Base-by-base conservation (phyloP, 1,140 invertebrate species). In the Acromyrmex heyeri region DNA sequence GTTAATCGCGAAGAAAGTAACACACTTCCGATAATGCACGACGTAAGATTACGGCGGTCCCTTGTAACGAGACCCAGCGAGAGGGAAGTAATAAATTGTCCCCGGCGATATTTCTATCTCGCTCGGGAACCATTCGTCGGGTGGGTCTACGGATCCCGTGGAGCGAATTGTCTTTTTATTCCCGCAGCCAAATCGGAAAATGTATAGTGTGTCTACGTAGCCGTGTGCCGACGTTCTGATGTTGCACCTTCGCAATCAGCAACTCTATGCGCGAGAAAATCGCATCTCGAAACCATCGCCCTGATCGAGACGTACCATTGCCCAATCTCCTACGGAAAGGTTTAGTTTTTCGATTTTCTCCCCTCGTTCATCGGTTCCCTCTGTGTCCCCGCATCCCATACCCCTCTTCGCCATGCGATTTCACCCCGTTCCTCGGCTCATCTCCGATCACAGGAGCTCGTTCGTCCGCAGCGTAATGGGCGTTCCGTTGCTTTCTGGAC, bases 191-290 rank as follows among this genome's bases (percentile, higher is more conserved):
- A 83, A 86, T 82, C 78, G 69, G 21, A 48, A 65, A 72, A 44
- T 44, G 82, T 79, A 55, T 70, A 38, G 34, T 57, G 50, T 12
- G 59, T 76, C 48, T 88, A 53, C 59, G 50, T 55, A 50, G 16
- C 24, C 1, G 24, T 24, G 24, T 24, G 24, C 24, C 61, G 24
- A 24, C 64, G 57, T 72, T 85, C 67, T 62, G 79, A 73, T 85
- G 75, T 62, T 76, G 81, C 86, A 73, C 65, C 81, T 61, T 90
- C 27, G 76, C 89, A 88, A 90, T 90, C 88, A 86, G 86, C 83
- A 77, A 90, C 76, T 87, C 86, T 34, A 82, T 76, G 86, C 88
- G 86, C 57, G 69, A 79, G 88, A 91, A 91, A 91, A 91, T 91
- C 89, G 89, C 85, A 87, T 90, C 78, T 50, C 77, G 76, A 72